Percentiles rank a stretch among this genome's conserved stretches.
phyloP scores from a whole-genome alignment of 2,113 vertebrate species.

The Pseudorhombus dupliciocellatus region DNA sequence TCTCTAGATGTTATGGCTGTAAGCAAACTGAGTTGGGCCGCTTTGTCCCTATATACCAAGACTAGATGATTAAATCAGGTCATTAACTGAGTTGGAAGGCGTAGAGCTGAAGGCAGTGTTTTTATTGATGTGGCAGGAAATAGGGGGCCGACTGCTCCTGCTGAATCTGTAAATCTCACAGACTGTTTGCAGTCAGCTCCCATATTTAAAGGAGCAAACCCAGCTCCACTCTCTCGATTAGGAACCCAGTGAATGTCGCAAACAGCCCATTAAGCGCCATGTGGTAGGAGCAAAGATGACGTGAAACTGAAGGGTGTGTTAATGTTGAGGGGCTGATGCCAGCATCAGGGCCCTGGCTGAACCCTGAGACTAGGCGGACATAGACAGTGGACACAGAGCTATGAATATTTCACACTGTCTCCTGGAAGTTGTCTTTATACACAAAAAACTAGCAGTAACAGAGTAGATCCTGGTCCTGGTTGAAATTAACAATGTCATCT shows the following conservation, averaged over 20 bases:
- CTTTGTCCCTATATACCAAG: slow-evolving; percentile 46
- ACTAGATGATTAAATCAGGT: slow-evolving; percentile 66
- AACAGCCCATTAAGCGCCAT: slow-evolving; percentile 76
- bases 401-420: neutral
- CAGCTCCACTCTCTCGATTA: slow-evolving; percentile 66
- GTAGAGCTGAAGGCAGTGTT: slow-evolving; percentile 65
- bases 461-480: neutral
- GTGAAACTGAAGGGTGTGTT: slow-evolving; percentile 65
- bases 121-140: slow-evolving; percentile 81
- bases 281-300: slow-evolving; percentile 56
- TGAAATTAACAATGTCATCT: neutral
- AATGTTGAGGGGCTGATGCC: slow-evolving; percentile 64
- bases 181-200: slow-evolving; percentile 68
- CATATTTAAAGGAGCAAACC: slow-evolving; percentile 67
- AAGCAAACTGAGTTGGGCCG: slow-evolving; percentile 28
- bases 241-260: slow-evolving; percentile 77
- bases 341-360: slow-evolving; percentile 15
- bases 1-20: slow-evolving; percentile 9
- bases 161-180: slow-evolving; percentile 76
- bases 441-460: neutral
- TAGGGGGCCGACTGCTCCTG: slow-evolving; percentile 54
- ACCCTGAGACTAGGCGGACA: slow-evolving; percentile 12
- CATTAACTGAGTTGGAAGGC: slow-evolving; percentile 71
- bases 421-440: slow-evolving; percentile 1
- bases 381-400: slow-evolving; percentile 11